Percentiles rank a stretch among this genome's conserved stretches.
phyloP scores from a whole-genome alignment of 2,888 invertebrate species.

The Lochmaea crataegi region DNA sequence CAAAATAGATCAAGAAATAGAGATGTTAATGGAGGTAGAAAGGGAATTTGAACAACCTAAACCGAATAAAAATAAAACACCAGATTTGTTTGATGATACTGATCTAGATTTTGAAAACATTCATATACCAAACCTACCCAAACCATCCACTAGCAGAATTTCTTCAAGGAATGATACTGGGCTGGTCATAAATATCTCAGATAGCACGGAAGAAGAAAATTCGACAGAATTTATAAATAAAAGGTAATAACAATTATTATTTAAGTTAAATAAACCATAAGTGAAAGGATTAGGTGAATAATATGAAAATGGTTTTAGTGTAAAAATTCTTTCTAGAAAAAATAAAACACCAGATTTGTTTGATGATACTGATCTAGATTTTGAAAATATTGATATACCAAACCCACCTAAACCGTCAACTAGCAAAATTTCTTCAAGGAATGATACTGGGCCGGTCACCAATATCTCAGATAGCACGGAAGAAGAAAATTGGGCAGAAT shows the following conservation, averaged over 20 bases:
- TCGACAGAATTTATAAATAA: conserved; percentile 20
- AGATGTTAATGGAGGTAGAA: conserved; percentile 52
- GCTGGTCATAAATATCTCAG: conserved; percentile 5
- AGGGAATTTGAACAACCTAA: conserved; percentile 41
- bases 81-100: conserved; percentile 52
- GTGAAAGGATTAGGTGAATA: too few relatives aligned
- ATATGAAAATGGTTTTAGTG: too few relatives aligned
- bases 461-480: conserved; percentile 31
- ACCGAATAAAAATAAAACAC: conserved; percentile 39
- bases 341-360: conserved; percentile 50
- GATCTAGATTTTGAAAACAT: conserved; percentile 49
- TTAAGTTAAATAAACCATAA: too few relatives aligned
- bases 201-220: conserved; percentile 46
- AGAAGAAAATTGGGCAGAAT: conserved; percentile 45
- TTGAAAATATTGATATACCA: conserved; percentile 43
- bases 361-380: conserved; percentile 50
- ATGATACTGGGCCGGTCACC: neutral
- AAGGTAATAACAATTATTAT: neutral
- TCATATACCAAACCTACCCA: conserved; percentile 31
- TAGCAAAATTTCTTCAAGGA: conserved; percentile 4
- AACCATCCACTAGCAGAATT: conserved; percentile 17
- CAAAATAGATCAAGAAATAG: conserved; percentile 52
- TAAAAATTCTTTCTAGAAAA: too few relatives aligned
- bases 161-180: neutral
- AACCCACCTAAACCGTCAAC: conserved; percentile 17